A percentile compares a stretch with the other conserved stretches of the same genome.
phyloP scores from a whole-genome alignment of 2,797 vertebrate species.

The Dryobates pubescens region DNA sequence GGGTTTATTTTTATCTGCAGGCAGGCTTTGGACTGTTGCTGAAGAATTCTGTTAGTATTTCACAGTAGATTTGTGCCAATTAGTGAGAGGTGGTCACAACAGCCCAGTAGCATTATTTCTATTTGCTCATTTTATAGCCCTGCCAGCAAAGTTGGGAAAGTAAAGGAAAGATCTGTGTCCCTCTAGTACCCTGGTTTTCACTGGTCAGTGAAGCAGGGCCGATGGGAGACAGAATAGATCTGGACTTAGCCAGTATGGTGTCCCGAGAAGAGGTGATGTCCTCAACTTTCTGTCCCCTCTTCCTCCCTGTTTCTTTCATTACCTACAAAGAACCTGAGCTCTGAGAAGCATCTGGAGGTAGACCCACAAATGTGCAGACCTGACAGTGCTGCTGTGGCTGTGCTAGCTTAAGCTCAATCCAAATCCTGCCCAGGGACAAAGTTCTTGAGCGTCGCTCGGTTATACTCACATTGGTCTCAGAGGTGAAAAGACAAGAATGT shows the following conservation, averaged over 20 bases:
- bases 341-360: constrained; percentile 43
- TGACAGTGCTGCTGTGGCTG: not conserved
- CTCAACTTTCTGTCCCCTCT: not conserved
- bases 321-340: constrained; percentile 34
- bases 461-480: not conserved
- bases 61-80: not conserved
- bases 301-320: constrained; percentile 23
- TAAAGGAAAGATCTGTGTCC: not conserved
- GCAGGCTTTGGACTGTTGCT: not conserved
- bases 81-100: not conserved
- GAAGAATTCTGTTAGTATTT: not conserved
- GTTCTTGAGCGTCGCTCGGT: constrained; percentile 55
- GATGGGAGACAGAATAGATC: not conserved
- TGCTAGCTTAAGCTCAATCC: not conserved
- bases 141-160: not conserved
- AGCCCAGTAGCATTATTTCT: not conserved
- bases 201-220: not conserved
- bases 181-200: not conserved
- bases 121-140: not conserved
- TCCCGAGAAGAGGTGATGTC: not conserved
- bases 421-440: constrained; percentile 34
- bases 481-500: not conserved
- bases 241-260: not conserved
- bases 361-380: not conserved
- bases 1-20: not conserved